A percentile compares a stretch with the other conserved stretches of the same genome.
phyloP scores from a whole-genome alignment of 2,888 invertebrate genomes.

The Ptychoptera albimana region DNA sequence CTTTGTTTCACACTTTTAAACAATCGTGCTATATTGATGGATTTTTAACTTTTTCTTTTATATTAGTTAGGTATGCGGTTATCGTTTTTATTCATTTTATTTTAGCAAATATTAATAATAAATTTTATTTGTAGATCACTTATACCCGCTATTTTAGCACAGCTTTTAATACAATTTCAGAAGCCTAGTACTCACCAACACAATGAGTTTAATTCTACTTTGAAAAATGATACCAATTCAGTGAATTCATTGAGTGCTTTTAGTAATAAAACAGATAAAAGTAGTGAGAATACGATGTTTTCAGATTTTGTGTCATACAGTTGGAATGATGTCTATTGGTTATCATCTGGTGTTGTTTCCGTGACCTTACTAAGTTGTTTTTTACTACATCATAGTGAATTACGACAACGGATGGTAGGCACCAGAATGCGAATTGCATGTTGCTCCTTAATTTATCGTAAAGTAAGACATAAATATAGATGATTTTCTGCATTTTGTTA shows the following conservation, averaged over 20 bases:
- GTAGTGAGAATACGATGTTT: too few species aligned
- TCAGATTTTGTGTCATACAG: slow-evolving; percentile 12
- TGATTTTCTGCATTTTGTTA: too few species aligned
- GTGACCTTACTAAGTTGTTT: slow-evolving; percentile 23
- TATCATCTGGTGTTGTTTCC: slow-evolving; percentile 23
- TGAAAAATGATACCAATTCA: not conserved
- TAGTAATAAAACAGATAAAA: too few species aligned
- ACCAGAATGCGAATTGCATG: slow-evolving; percentile 49
- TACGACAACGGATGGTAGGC: slow-evolving; percentile 32
- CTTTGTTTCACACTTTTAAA: slow-evolving; percentile 50
- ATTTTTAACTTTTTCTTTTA: slow-evolving; percentile 36
- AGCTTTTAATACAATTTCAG: slow-evolving; percentile 27
- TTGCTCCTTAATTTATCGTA: slow-evolving; percentile 49
- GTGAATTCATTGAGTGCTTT: too few species aligned
- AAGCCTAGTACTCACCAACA: slow-evolving; percentile 7
- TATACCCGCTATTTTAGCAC: slow-evolving; percentile 27
- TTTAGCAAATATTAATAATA: not conserved
- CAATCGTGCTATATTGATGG: slow-evolving; percentile 49
- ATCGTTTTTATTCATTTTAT: not conserved
- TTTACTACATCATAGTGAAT: slow-evolving; percentile 28
- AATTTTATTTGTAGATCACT: slow-evolving; percentile 21
- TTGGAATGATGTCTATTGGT: slow-evolving; percentile 24
- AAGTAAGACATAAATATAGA: slow-evolving; percentile 32
- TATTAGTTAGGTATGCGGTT: slow-evolving; percentile 22
- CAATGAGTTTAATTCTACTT: not conserved